These are phyloP conservation scores for Equus przewalskii DNA, from an alignment of 2,113 vertebrate genomes.

Conservation along the genomic window DNA sequence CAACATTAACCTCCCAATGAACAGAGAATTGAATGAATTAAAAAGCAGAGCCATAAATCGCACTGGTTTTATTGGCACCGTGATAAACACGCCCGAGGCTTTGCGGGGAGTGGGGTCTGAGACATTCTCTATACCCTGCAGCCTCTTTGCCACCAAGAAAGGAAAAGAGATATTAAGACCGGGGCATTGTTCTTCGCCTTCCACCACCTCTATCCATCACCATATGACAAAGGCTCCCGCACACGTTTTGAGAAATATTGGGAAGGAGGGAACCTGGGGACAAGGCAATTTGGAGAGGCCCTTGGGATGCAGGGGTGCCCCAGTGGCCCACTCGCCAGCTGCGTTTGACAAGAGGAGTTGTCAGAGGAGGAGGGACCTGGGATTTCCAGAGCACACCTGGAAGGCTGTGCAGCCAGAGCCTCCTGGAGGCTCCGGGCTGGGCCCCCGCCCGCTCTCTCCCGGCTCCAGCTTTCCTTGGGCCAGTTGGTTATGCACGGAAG, in stretches of 20 bases:
- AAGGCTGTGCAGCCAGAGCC: rapidly evolving
- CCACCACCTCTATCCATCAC: constrained; percentile 78
- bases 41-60: constrained; percentile 91
- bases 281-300: constrained; percentile 62
- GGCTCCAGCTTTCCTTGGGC: not conserved
- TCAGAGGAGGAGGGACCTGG: not conserved
- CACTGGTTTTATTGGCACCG: constrained; percentile 89
- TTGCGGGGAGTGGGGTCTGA: constrained; percentile 81
- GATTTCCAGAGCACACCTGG: not conserved
- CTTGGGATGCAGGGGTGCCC: not conserved
- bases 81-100: constrained; percentile 90
- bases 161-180: constrained; percentile 83
- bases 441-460: not conserved
- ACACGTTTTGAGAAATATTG: constrained; percentile 56
- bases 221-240: constrained; percentile 62
- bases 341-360: not conserved
- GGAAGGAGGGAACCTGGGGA: constrained; percentile 40
- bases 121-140: constrained; percentile 77
- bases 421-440: not conserved
- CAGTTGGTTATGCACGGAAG: not conserved
- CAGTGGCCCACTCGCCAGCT: not conserved
- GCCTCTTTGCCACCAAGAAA: constrained; percentile 82
- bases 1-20: constrained; percentile 91
- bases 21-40: constrained; percentile 92
- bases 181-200: constrained; percentile 40